A percentile compares a stretch with the other conserved stretches of the same genome.
These are phyloP conservation scores for Trimorus sp. DNA, from an alignment of 2,888 invertebrate genomes.

Conservation along the genomic window DNA sequence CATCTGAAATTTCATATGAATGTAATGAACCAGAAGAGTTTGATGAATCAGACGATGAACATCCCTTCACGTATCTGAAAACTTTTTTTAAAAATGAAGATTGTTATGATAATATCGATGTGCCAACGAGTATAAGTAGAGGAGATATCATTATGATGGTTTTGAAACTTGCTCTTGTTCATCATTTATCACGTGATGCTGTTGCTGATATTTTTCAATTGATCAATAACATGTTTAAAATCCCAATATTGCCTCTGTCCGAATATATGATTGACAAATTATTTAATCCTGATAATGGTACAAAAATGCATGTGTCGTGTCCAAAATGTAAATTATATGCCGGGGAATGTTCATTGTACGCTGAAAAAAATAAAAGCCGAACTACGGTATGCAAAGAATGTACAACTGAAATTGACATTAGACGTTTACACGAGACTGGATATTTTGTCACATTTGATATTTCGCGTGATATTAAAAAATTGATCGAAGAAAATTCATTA, in stretches of 20 bases:
- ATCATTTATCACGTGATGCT: not conserved
- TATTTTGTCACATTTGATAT: conserved; percentile 29
- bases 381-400: not conserved
- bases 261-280: conserved; percentile 12
- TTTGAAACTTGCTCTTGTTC: conserved; percentile 9
- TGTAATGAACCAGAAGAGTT: too few species aligned
- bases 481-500: conserved; percentile 8
- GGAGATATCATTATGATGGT: conserved; percentile 7
- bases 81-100: not conserved
- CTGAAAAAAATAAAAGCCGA: not conserved
- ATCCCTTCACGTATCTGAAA: not conserved
- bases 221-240: not conserved
- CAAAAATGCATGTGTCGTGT: conserved; percentile 7
- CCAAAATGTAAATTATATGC: not conserved
- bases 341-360: not conserved
- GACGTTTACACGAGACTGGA: conserved; percentile 13
- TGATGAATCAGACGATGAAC: not conserved
- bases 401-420: conserved; percentile 1
- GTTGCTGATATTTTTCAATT: conserved; percentile 3
- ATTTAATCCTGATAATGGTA: conserved; percentile 5
- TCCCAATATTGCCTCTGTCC: not conserved
- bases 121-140: not conserved
- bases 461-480: conserved; percentile 2
- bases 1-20: too few species aligned
- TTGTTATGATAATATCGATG: conserved; percentile 11